These are phyloP conservation scores for Lepidurus packardi DNA, from an alignment of 1,140 invertebrate genomes.

Conservation along the genomic window DNA sequence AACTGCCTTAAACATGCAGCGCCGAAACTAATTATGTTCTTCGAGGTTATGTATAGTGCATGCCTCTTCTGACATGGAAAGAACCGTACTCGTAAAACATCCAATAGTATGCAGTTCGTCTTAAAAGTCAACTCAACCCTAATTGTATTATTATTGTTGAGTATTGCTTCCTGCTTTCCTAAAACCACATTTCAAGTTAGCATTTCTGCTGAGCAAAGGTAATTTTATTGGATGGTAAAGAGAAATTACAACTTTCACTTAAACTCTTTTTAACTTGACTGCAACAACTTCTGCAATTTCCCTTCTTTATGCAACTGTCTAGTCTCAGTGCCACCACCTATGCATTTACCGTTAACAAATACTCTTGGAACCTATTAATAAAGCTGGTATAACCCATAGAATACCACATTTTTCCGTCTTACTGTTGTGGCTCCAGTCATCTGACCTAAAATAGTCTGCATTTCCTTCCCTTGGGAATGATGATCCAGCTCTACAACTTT, in stretches of 20 bases:
- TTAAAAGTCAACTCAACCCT: no score
- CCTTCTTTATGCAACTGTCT: constrained; percentile 65
- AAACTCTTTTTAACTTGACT: background rate
- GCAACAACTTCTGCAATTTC: constrained; percentile 45
- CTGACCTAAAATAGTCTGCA: constrained; percentile 69
- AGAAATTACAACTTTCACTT: background rate
- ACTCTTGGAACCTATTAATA: constrained; percentile 73
- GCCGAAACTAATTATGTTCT: no score
- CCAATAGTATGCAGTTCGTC: no score
- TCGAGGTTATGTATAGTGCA: no score
- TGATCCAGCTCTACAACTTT: constrained; percentile 76
- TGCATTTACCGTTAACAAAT: constrained; percentile 80
- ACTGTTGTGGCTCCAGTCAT: constrained; percentile 80
- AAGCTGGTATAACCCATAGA: constrained; percentile 30
- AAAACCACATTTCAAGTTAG: no score
- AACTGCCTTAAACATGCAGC: no score
- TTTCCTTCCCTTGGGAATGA: constrained; percentile 58
- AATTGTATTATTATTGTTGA: no score
- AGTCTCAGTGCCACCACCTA: constrained; percentile 87
- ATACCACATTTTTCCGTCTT: constrained; percentile 43
- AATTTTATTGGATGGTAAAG: background rate
- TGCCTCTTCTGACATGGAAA: no score
- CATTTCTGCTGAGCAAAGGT: background rate
- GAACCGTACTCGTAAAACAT: no score
- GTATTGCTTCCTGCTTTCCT: no score